phyloP scores from a whole-genome alignment of 2,888 invertebrate genomes.

The Thera obeliscata region DNA sequence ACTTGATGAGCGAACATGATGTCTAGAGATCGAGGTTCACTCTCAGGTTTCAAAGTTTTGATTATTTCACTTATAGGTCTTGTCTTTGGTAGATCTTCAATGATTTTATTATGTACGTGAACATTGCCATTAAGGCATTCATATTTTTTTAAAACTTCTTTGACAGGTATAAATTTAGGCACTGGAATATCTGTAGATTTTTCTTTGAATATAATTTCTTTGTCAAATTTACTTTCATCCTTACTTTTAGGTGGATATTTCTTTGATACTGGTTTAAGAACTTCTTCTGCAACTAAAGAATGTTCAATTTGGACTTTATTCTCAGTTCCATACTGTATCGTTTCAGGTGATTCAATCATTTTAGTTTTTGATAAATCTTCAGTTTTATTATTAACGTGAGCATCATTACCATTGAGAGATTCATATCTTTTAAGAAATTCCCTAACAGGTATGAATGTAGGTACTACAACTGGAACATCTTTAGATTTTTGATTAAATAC shows the following conservation, averaged over 20 bases:
- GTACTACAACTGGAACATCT: background rate
- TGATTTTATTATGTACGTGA: constrained; percentile 3
- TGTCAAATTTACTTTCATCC: background rate
- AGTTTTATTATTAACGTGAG: no score
- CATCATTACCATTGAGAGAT: no score
- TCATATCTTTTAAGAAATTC: no score
- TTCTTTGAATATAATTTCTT: background rate
- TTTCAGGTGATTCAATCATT: constrained; percentile 24
- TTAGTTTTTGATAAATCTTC: background rate
- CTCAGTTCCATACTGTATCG: constrained; percentile 27
- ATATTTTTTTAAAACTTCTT: constrained; percentile 23
- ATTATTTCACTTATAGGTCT: constrained; percentile 20
- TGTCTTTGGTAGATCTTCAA: constrained; percentile 11
- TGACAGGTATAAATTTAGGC: constrained; percentile 22
- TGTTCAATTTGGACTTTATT: constrained; percentile 25
- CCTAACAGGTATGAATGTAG: no score
- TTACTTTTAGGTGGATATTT: constrained; percentile 11
- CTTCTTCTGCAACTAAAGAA: constrained; percentile 17
- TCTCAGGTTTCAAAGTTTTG: constrained; percentile 12
- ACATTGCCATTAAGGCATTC: constrained; percentile 21
- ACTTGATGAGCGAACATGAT: constrained; percentile 19
- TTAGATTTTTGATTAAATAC: background rate
- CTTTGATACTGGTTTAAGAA: constrained; percentile 12
- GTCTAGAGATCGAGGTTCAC: constrained; percentile 14
- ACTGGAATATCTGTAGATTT: constrained; percentile 2